phyloP scores from a whole-genome alignment of 1,140 invertebrate genomes.

The Cylas formicarius region DNA sequence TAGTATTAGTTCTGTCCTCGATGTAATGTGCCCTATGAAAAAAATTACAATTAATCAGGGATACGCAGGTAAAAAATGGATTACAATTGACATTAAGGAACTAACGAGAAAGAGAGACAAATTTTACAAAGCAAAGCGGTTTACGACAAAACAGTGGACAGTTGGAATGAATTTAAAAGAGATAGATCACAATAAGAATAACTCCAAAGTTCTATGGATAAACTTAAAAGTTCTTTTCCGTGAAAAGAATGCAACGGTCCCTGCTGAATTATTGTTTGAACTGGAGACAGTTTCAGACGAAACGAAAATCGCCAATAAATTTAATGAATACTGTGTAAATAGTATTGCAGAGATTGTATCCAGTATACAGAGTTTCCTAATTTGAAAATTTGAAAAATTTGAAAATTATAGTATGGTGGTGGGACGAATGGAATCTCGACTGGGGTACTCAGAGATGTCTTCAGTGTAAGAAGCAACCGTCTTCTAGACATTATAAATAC shows the following conservation, averaged over 20 bases:
- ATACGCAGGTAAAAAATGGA: constrained; percentile 2
- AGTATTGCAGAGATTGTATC: constrained; percentile 9
- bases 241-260: background rate
- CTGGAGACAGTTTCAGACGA: background rate
- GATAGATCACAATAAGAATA: constrained; percentile 1
- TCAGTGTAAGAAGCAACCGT: background rate
- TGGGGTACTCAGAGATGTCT: background rate
- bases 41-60: constrained; percentile 4
- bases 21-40: constrained; percentile 7
- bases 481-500: constrained; percentile 1
- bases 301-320: background rate
- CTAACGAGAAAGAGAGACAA: constrained; percentile 5
- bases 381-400: constrained; percentile 1
- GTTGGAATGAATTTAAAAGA: constrained; percentile 1
- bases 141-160: background rate
- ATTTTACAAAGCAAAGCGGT: constrained; percentile 3
- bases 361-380: background rate
- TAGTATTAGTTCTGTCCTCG: background rate
- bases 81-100: constrained; percentile 5
- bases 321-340: constrained; percentile 6
- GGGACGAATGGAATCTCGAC: constrained; percentile 4
- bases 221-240: constrained; percentile 3
- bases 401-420: constrained; percentile 7
- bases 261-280: constrained; percentile 2
- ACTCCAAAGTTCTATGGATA: constrained; percentile 5